These are phyloP conservation scores for Carcina quercana DNA, from an alignment of 2,888 invertebrate genomes.

Conservation along the genomic window DNA sequence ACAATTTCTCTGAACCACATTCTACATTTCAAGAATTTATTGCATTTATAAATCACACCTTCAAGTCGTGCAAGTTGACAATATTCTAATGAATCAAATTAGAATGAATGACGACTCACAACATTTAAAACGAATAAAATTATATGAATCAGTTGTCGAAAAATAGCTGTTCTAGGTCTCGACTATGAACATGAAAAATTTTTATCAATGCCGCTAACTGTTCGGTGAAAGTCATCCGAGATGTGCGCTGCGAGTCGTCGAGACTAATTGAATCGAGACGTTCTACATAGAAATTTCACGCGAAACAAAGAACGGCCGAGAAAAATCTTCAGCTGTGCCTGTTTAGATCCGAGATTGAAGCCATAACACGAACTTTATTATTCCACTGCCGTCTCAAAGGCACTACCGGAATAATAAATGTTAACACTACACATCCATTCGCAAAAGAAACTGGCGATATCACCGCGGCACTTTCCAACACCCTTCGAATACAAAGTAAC, in stretches of 20 bases:
- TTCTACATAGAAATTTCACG: constrained; percentile 4
- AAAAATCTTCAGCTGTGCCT: constrained; percentile 27
- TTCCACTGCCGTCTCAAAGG: constrained; percentile 45
- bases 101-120: too few species aligned
- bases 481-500: constrained; percentile 44
- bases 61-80: too few species aligned
- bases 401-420: constrained; percentile 62
- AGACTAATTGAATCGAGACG: constrained; percentile 2
- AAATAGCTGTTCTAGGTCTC: too few species aligned
- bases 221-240: constrained; percentile 1
- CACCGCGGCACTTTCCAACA: constrained; percentile 44
- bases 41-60: too few species aligned
- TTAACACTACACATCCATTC: constrained; percentile 49
- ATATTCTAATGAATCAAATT: too few species aligned
- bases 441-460: constrained; percentile 59
- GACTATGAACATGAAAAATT: too few species aligned
- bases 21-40: not conserved
- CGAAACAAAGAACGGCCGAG: not conserved
- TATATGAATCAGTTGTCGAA: too few species aligned
- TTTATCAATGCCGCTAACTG: not conserved
- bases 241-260: not conserved
- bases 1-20: not conserved
- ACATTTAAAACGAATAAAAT: too few species aligned
- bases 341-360: constrained; percentile 42
- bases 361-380: constrained; percentile 37